phyloP scores from a whole-genome alignment of 1,140 invertebrate species.

The Rhagoletis pomonella region DNA sequence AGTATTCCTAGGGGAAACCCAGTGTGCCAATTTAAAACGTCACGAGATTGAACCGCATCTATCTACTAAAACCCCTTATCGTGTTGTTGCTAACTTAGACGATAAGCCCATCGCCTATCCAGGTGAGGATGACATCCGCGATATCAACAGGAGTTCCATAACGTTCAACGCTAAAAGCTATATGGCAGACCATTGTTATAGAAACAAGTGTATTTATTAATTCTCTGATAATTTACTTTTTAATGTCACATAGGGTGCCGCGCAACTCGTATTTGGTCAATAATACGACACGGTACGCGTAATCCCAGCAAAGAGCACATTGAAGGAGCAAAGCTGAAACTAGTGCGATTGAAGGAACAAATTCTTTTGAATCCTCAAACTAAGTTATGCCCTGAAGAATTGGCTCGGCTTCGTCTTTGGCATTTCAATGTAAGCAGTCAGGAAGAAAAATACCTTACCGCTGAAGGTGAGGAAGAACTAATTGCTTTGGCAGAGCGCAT shows the following conservation, averaged over 20 bases:
- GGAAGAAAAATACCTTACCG: slow-evolving; percentile 77
- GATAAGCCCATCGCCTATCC: slow-evolving; percentile 75
- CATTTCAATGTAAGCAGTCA: slow-evolving; percentile 69
- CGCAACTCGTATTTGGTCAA: slow-evolving; percentile 79
- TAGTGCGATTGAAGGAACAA: slow-evolving; percentile 75
- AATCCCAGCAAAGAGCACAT: slow-evolving; percentile 78
- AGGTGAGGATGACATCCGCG: slow-evolving; percentile 75
- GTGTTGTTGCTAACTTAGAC: slow-evolving; percentile 78
- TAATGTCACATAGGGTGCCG: slow-evolving; percentile 76
- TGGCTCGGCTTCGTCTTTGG: slow-evolving; percentile 77
- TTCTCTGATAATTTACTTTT: slow-evolving; percentile 45
- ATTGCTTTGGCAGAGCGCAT: slow-evolving; percentile 79
- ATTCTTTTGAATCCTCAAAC: slow-evolving; percentile 73
- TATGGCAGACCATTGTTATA: background rate
- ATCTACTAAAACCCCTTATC: slow-evolving; percentile 79
- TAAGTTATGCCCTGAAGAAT: slow-evolving; percentile 68
- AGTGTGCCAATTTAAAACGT: slow-evolving; percentile 21
- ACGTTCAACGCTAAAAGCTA: too few relatives aligned
- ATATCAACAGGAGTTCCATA: too few relatives aligned
- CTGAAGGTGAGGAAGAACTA: slow-evolving; percentile 82
- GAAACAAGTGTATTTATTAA: slow-evolving; percentile 64
- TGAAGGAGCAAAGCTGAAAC: slow-evolving; percentile 74
- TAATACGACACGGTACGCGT: slow-evolving; percentile 82
- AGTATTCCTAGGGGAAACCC: background rate
- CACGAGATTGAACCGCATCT: slow-evolving; percentile 71